phyloP scores from a whole-genome alignment of 1,140 invertebrate species.

The Drosophila setifemur region DNA sequence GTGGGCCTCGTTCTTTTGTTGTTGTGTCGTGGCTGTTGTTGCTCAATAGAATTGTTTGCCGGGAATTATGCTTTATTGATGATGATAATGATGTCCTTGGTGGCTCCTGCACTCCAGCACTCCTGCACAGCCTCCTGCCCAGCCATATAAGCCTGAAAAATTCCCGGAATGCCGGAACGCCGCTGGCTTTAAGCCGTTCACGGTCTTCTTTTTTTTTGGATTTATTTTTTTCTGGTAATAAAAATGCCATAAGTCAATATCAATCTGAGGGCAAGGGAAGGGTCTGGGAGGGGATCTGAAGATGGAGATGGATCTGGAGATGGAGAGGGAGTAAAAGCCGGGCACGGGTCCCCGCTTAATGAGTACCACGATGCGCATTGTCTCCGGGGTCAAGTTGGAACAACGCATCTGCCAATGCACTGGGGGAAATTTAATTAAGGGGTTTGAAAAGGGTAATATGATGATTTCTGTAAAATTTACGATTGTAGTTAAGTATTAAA shows the following conservation, averaged over 20 bases:
- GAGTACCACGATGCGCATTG: constrained; percentile 43
- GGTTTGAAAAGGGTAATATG: too few species aligned
- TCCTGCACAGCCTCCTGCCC: constrained; percentile 14
- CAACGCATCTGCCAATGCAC: constrained; percentile 28
- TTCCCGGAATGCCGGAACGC: constrained; percentile 59
- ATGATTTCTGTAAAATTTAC: too few species aligned
- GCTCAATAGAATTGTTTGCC: constrained; percentile 81
- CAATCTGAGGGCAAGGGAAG: too few species aligned
- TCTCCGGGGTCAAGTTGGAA: constrained; percentile 41
- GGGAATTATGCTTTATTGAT: constrained; percentile 82
- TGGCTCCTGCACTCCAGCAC: constrained; percentile 59
- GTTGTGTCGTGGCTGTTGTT: constrained; percentile 48
- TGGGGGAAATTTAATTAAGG: constrained; percentile 5
- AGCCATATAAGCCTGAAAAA: constrained; percentile 66
- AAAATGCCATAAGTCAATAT: constrained; percentile 81
- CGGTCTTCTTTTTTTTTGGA: not conserved
- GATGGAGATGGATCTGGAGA: not conserved
- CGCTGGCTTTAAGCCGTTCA: not conserved
- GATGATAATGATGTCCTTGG: constrained; percentile 80
- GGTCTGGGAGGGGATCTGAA: too few species aligned
- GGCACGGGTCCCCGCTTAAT: constrained; percentile 34
- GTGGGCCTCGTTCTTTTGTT: constrained; percentile 34
- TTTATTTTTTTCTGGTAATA: constrained; percentile 65
- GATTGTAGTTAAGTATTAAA: too few species aligned
- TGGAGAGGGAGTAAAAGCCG: not conserved